Percentiles rank a stretch among this genome's conserved stretches.
Evolutionary conservation across 2,888 invertebrate species (phyloP).

Genomic region (Acheta domesticus): DNA sequence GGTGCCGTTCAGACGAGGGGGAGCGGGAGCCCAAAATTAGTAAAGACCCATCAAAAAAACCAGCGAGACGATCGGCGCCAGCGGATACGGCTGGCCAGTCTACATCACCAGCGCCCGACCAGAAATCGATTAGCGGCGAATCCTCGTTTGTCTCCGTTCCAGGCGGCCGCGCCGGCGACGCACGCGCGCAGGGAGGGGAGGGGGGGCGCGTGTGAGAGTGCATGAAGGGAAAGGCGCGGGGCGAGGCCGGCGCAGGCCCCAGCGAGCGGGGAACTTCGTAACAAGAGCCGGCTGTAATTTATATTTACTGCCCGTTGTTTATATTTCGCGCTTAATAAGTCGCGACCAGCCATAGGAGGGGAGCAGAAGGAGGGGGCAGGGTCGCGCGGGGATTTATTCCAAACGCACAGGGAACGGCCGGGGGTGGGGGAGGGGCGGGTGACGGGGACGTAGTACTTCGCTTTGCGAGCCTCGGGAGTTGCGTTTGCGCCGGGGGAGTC

Average conservation of each 20-base stretch:
- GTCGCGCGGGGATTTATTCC: not conserved
- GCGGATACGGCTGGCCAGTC: too few species aligned
- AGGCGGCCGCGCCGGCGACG: not conserved
- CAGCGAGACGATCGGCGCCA: too few species aligned
- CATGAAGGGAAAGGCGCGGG: not conserved
- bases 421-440: not conserved
- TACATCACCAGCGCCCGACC: not conserved
- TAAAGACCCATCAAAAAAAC: too few species aligned
- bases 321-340: constrained; percentile 7
- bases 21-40: too few species aligned
- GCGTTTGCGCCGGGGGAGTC: not conserved
- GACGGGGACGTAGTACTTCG: not conserved
- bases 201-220: not conserved
- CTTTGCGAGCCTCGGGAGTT: too few species aligned
- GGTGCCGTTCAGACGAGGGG: too few species aligned
- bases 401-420: not conserved
- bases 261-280: not conserved
- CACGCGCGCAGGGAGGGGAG: not conserved
- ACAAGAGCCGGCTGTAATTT: not conserved
- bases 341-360: not conserved
- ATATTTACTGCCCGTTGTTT: constrained; percentile 2
- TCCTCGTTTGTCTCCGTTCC: not conserved
- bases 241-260: not conserved
- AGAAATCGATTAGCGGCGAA: not conserved
- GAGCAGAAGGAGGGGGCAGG: not conserved